A percentile compares a stretch with the other conserved stretches of the same genome.
Conservation (phyloP, 2,888 invertebrate genomes). For the Acleris literana region DNA sequence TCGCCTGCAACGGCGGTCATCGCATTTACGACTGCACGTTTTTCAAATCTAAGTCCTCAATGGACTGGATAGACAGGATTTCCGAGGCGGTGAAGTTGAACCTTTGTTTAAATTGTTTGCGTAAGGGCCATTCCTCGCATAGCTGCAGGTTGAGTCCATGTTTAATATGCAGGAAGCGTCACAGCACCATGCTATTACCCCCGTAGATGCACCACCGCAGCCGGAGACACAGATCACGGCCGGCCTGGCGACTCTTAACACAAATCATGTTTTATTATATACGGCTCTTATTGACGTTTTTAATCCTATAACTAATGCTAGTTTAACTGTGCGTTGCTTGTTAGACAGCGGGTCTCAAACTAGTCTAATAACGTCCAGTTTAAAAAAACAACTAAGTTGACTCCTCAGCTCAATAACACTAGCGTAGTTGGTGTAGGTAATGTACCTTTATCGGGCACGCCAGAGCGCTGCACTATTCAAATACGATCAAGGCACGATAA, state of each 20-base stretch:
- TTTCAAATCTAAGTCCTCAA: conserved; percentile 16
- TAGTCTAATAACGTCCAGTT: conserved; percentile 21
- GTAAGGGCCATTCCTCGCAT: conserved; percentile 3
- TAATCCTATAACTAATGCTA: conserved; percentile 11
- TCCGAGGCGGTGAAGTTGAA: conserved; percentile 11
- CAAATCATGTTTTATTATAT: conserved; percentile 15
- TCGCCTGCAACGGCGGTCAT: conserved; percentile 10
- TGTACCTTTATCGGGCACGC: conserved; percentile 5
- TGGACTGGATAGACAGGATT: conserved; percentile 18
- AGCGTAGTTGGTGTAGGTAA: conserved; percentile 32
- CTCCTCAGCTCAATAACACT: conserved; percentile 11
- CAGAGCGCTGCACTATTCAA: background rate
- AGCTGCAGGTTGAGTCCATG: conserved; percentile 19
- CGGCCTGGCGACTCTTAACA: background rate
- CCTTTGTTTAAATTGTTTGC: conserved; percentile 23
- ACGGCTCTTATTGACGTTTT: conserved; percentile 18
- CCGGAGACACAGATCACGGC: too few relatives aligned
- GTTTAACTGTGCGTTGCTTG: conserved; percentile 7
- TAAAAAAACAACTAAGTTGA: conserved; percentile 18
- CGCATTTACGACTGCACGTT: conserved; percentile 13
- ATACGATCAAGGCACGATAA: background rate
- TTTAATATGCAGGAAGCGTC: conserved; percentile 13
- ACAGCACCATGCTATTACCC: conserved; percentile 13
- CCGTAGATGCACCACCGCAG: background rate
- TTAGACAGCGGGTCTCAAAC: conserved; percentile 28